phyloP scores from a whole-genome alignment of 2,113 vertebrate species.

The Pimephales promelas region DNA sequence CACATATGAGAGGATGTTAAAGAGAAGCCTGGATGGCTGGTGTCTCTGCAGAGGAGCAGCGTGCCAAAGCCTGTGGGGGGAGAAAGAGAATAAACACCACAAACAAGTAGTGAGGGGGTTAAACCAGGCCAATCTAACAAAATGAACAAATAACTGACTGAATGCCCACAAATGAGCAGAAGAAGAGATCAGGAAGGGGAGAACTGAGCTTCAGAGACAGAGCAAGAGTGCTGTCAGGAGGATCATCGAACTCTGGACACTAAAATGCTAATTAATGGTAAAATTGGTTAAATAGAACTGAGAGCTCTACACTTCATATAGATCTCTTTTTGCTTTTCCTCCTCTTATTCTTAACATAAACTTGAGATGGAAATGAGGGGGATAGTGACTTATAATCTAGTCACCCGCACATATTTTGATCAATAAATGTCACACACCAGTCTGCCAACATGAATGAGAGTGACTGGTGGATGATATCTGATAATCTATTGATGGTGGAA shows the following conservation, averaged over 20 bases:
- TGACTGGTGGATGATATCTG: not conserved
- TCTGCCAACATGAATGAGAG: not conserved
- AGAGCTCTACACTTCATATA: not conserved
- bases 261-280: not conserved
- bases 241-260: not conserved
- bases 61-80: constrained; percentile 25
- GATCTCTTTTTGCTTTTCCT: not conserved
- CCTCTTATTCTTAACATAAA: not conserved
- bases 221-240: not conserved
- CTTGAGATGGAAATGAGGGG: not conserved
- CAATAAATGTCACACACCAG: not conserved
- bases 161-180: not conserved
- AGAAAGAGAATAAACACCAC: constrained; percentile 31
- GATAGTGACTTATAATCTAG: not conserved
- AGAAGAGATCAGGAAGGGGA: not conserved
- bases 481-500: not conserved
- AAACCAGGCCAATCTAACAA: not conserved
- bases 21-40: constrained; percentile 7
- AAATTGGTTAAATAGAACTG: not conserved
- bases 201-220: not conserved
- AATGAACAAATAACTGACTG: not conserved
- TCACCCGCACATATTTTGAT: not conserved
- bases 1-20: not conserved
- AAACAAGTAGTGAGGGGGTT: constrained; percentile 6
- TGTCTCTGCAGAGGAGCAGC: constrained; percentile 9